These are phyloP conservation scores for Halcyon smyrnensis DNA, from an alignment of 2,797 vertebrate genomes.

Conservation along the genomic window DNA sequence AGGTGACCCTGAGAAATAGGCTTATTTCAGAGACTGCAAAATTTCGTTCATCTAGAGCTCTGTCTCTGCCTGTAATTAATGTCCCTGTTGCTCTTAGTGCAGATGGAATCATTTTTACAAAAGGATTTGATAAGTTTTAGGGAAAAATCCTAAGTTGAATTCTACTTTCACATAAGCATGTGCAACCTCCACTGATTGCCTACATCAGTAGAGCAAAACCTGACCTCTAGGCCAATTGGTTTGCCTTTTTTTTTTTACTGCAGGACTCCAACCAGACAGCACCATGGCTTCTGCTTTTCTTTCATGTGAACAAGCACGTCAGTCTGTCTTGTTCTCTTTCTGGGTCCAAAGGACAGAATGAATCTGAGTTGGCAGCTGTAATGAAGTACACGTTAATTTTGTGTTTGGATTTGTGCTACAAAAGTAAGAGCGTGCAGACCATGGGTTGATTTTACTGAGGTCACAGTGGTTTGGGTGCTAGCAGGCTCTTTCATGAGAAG, in stretches of 20 bases:
- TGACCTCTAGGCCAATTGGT: neutral
- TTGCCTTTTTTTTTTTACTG: neutral
- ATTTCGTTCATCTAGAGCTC: neutral
- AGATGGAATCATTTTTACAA: neutral
- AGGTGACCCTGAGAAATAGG: neutral
- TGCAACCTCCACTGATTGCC: neutral
- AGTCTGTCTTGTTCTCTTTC: constrained; percentile 14
- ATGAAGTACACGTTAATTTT: constrained; percentile 30
- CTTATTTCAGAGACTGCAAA: neutral
- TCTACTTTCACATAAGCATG: neutral
- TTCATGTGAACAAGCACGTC: constrained; percentile 20
- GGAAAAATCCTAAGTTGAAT: neutral
- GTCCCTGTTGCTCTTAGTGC: neutral
- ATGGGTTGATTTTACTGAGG: neutral
- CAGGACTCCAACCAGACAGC: neutral
- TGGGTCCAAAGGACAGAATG: constrained; percentile 39
- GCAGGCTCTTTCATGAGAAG: neutral
- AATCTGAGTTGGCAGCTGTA: constrained; percentile 33
- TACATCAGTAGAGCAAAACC: neutral
- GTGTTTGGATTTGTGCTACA: constrained; percentile 31
- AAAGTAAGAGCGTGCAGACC: constrained; percentile 12
- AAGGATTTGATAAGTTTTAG: neutral
- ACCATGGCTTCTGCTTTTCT: constrained; percentile 4
- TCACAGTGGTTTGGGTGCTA: neutral
- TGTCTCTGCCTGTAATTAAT: neutral